Base-by-base conservation (phyloP, 2,888 invertebrate genomes). In the Nymphalis urticae region DNA sequence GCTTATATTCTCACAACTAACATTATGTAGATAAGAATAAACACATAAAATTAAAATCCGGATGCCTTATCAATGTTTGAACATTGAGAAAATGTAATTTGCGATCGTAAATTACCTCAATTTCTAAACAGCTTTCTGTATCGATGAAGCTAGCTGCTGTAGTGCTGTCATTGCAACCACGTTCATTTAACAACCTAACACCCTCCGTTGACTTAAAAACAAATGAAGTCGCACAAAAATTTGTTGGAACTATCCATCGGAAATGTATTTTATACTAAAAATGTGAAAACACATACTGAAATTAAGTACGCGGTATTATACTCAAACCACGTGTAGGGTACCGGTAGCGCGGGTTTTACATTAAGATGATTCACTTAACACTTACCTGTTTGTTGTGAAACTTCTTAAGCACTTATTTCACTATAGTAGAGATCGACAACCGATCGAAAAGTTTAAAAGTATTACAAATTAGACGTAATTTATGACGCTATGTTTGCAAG, bases 401-500 rank as follows among this genome's bases (percentile, higher is more conserved):
- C 87, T 89, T 89, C 87, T 89, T 88, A 86, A 88, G 85, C 92
- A 92, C 92, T 92, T 89, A 89, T 79, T 76, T 84, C 92, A 92
- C 92, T 90, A 87, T 77, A 82, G 79, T 76, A 82, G 83, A 76
- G 85, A 88, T 83, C 87, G 86, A 82, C 83, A 72, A 67, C 81
- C 83, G 88, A 89, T 79, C 85, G 81, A 86, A 86, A 86, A 85
- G 79, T 82, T 79, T 73, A 79, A 79, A 84, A 85, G 83, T 80
- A 85, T 83, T 82, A 86, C 83, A 86, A 90, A 85, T 89, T 82
- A 83, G 77, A 77, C 82, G 85, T 83, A 90, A 89, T 86, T 88
- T 88, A 91, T 81, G 90, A 89, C 82, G 90, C 90, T 90, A 89
- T 84, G 88, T 87, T 87, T 85, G 89, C 91, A 89, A 92, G 89